A percentile compares a stretch with the other conserved stretches of the same genome.
Conservation (phyloP, 2,888 invertebrate genomes). For the Mythimna ferrago region DNA sequence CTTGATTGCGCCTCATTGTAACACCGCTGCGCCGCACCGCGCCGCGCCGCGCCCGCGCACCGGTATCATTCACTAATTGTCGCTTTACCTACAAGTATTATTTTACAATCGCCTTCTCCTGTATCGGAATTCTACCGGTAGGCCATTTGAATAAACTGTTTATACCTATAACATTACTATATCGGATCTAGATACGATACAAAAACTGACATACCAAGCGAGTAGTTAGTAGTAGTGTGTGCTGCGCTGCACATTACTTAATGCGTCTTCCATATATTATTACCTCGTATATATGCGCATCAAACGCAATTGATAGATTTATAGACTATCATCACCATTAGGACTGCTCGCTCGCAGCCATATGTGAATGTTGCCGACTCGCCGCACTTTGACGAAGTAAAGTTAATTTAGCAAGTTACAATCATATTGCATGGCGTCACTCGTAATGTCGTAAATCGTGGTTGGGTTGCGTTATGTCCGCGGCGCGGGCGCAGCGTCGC, state of each 20-base stretch:
- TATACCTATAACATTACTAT: conserved; percentile 28
- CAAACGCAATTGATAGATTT: conserved; percentile 49
- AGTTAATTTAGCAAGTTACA: conserved; percentile 70
- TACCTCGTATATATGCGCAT: conserved; percentile 33
- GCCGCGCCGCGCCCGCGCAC: conserved; percentile 32
- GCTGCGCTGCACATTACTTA: conserved; percentile 18
- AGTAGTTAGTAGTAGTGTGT: conserved; percentile 29
- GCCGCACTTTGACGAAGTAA: conserved; percentile 60
- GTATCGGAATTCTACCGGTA: conserved; percentile 47
- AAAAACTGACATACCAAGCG: conserved; percentile 35
- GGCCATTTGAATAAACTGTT: conserved; percentile 57
- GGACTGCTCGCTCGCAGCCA: conserved; percentile 8
- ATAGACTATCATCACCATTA: conserved; percentile 53
- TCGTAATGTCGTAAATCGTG: conserved; percentile 79
- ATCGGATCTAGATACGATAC: conserved; percentile 32
- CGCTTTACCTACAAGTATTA: conserved; percentile 60
- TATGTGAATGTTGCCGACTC: conserved; percentile 41
- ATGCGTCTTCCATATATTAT: conserved; percentile 40
- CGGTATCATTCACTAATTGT: conserved; percentile 58
- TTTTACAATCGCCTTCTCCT: conserved; percentile 55
- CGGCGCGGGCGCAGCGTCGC: conserved; percentile 74
- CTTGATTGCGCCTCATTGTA: conserved; percentile 66
- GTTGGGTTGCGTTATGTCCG: conserved; percentile 79
- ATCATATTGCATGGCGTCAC: conserved; percentile 73
- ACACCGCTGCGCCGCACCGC: conserved; percentile 36